Percentiles rank a stretch among this genome's conserved stretches.
Conservation (phyloP, 1,140 invertebrate genomes). For the Cylas formicarius region DNA sequence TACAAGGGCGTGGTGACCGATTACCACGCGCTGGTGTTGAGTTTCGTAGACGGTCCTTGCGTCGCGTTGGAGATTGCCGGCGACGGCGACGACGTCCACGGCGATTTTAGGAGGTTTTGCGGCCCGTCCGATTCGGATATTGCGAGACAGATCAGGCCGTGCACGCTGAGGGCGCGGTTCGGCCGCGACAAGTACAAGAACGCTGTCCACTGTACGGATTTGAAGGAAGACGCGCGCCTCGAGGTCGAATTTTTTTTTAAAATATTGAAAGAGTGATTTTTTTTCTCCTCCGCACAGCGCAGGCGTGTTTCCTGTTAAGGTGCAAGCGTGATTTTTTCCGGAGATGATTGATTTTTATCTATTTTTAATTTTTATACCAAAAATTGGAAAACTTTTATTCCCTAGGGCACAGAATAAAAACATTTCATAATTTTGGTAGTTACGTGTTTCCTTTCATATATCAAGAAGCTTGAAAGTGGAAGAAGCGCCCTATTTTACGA, state of each 20-base stretch:
- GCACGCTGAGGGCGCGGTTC: slow-evolving; percentile 76
- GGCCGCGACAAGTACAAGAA: slow-evolving; percentile 78
- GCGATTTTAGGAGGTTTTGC: slow-evolving; percentile 74
- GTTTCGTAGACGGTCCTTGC: slow-evolving; percentile 61
- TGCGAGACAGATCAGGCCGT: slow-evolving; percentile 71
- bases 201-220: slow-evolving; percentile 88
- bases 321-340: neutral
- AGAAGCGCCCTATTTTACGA: too few species aligned
- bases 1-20: slow-evolving; percentile 86
- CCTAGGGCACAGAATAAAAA: too few species aligned
- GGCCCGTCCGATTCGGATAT: slow-evolving; percentile 87
- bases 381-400: too few species aligned
- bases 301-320: too few species aligned
- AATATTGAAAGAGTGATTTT: slow-evolving; percentile 41
- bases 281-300: too few species aligned
- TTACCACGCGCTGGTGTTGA: slow-evolving; percentile 53
- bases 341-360: too few species aligned
- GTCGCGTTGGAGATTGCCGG: slow-evolving; percentile 78
- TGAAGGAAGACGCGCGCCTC: slow-evolving; percentile 74
- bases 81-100: slow-evolving; percentile 51
- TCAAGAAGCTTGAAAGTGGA: too few species aligned
- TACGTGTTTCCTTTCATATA: too few species aligned
- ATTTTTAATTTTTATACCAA: too few species aligned
- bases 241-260: slow-evolving; percentile 81
- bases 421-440: too few species aligned